Evolutionary conservation across 2,113 vertebrate species (phyloP), one percentile per base, ranked within the genome.

Genomic region (Lampris incognitus): DNA sequence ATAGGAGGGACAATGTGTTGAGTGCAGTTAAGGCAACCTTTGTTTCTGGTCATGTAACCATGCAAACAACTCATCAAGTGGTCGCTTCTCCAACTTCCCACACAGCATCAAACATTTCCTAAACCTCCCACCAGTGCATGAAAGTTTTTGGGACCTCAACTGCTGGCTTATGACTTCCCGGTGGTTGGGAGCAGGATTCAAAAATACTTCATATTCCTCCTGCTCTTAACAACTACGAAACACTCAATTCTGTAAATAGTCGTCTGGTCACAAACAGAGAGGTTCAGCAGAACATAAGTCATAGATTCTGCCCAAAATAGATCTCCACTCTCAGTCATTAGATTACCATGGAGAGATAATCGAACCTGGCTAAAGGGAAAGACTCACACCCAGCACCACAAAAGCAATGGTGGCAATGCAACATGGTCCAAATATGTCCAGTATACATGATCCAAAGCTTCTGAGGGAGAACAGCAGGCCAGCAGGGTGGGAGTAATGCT

Each of bases 1-100:
- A 78, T 64, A 82, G 76, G 78, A 86, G 54, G 68, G 82, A 94
- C 92, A 93, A 93, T 92, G 87, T 79, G 84, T 64, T 87, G 90
- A 86, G 91, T 89, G 88, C 89, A 87, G 93, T 94, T 91, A 83
- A 89, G 89, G 89, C 87, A 85, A 88, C 89, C 87, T 92, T 95
- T 95, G 93, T 95, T 90, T 50, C 69, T 89, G 89, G 92, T 93
- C 89, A 90, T 85, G 92, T 92, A 92, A 90, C 89, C 92, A 88
- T 91, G 91, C 83, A 79, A 81, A 87, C 85, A 85, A 85, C 85
- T 84, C 91, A 92, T 91, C 89, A 92, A 89, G 79, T 81, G 68
- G 62, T 79, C 86, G 11, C 74, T 6, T 42, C 71, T 77, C 56
- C 86, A 81, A 70, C 83, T 83, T 86, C 88, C 88, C 76, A 86